Evolutionary conservation across 2,888 invertebrate genomes (phyloP).

Genomic region (Nephrotoma guestfalica): DNA sequence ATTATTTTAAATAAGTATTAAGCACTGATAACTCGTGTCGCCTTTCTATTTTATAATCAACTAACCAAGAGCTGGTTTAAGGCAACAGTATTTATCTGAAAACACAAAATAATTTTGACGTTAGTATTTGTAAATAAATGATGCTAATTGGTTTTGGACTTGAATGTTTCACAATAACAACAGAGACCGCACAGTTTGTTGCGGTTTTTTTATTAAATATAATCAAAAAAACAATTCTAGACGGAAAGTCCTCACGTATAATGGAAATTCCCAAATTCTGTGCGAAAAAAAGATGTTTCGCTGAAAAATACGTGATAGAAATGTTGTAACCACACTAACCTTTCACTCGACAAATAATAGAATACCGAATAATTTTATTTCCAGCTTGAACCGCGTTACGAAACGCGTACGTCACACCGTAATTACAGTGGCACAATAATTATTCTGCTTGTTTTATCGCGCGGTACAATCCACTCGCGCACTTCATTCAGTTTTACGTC

Average conservation of each 20-base stretch:
- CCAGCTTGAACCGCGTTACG: too few relatives aligned
- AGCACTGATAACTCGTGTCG: background rate
- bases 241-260: background rate
- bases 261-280: background rate
- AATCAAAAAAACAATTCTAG: background rate
- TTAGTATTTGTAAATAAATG: background rate
- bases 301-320: background rate
- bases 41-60: background rate
- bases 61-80: background rate
- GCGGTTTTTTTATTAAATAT: background rate
- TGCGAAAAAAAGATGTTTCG: background rate
- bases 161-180: background rate
- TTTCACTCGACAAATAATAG: background rate
- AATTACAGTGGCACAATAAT: background rate
- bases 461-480: too few relatives aligned
- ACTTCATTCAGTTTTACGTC: too few relatives aligned
- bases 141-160: background rate
- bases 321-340: background rate
- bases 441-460: background rate
- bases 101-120: background rate
- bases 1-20: background rate
- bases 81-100: background rate
- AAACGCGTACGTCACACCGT: background rate
- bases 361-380: background rate
- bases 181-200: background rate